phyloP scores from a whole-genome alignment of 2,888 invertebrate species.

The Entomobrya proxima region DNA sequence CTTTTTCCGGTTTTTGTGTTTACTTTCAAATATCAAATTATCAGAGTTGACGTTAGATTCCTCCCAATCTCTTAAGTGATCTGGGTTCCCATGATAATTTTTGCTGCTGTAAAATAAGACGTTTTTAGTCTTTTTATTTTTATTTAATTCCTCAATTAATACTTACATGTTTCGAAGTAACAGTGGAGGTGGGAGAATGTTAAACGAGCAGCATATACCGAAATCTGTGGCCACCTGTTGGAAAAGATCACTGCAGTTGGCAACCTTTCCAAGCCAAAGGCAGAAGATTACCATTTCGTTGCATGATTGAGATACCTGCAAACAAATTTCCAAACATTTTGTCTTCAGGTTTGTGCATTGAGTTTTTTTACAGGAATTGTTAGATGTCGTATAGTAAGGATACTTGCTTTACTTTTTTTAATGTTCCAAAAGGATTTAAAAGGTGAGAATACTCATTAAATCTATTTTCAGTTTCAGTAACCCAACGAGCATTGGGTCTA shows the following conservation, averaged over 20 bases:
- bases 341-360: neutral
- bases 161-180: conserved; percentile 27
- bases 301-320: neutral
- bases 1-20: conserved; percentile 6
- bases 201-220: conserved; percentile 82
- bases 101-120: conserved; percentile 13
- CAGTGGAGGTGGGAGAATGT: conserved; percentile 82
- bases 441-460: neutral
- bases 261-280: conserved; percentile 82
- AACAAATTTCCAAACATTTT: no score
- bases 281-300: conserved; percentile 76
- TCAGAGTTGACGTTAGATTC: conserved; percentile 25
- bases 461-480: neutral
- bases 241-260: conserved; percentile 84
- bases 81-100: conserved; percentile 45
- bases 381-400: neutral
- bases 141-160: neutral
- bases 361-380: neutral
- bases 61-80: conserved; percentile 28
- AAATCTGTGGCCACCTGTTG: conserved; percentile 88
- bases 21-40: conserved; percentile 32
- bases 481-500: no score
- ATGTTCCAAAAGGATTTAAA: neutral
- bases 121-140: neutral
- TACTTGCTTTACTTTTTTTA: neutral